Conservation (phyloP, 2,888 invertebrate species). For the Euproctis similis region DNA sequence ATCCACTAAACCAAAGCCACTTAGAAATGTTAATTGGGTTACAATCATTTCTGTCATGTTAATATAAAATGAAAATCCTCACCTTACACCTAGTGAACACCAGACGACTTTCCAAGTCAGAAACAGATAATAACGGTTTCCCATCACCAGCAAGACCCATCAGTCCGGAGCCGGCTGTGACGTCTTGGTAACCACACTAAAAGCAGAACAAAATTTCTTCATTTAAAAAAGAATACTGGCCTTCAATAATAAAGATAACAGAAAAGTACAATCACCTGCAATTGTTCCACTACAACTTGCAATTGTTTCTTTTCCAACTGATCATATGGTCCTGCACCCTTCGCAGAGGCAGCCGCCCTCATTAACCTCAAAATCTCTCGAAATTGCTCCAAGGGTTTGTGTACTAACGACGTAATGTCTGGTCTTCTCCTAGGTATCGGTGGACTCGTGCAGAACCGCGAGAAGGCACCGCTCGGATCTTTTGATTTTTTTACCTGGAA, state of each 20-base stretch:
- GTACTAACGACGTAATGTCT: conserved; percentile 88
- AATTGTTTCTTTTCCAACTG: conserved; percentile 66
- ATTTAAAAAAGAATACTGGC: too few species aligned
- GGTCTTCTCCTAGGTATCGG: conserved; percentile 87
- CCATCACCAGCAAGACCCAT: conserved; percentile 92
- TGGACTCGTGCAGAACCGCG: conserved; percentile 86
- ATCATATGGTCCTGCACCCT: conserved; percentile 59
- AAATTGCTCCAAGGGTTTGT: conserved; percentile 88
- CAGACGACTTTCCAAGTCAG: conserved; percentile 89
- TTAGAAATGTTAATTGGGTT: too few species aligned
- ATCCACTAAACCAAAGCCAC: too few species aligned
- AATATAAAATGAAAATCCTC: conserved; percentile 6
- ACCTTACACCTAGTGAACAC: conserved; percentile 94
- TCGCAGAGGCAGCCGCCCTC: conserved; percentile 56
- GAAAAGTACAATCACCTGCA: conserved; percentile 57
- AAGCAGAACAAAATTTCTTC: too few species aligned
- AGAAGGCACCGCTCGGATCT: conserved; percentile 85
- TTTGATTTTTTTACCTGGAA: conserved; percentile 81
- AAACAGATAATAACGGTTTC: conserved; percentile 85
- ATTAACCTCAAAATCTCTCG: conserved; percentile 64
- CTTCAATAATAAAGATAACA: too few species aligned
- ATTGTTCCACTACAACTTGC: conserved; percentile 64
- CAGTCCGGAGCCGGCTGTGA: conserved; percentile 87
- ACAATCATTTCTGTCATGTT: not conserved
- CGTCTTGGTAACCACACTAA: conserved; percentile 84